These are phyloP conservation scores for Ceratosolen fusciceps DNA, from an alignment of 1,140 invertebrate species.

Conservation along the genomic window DNA sequence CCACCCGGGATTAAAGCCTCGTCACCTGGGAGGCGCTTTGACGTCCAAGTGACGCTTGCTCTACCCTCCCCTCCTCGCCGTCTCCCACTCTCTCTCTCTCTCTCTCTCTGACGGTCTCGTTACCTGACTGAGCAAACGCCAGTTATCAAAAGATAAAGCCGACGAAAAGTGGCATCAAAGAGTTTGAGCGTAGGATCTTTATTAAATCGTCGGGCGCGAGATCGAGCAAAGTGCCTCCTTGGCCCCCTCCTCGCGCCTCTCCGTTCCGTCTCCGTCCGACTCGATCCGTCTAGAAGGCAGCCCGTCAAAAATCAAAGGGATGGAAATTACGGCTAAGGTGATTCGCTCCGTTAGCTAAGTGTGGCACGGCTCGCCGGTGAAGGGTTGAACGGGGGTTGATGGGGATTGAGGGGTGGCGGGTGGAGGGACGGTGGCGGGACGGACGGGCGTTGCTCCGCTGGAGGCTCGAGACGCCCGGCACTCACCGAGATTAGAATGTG, in stretches of 20 bases:
- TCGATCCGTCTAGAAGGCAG: too few species aligned
- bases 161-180: constrained; percentile 55
- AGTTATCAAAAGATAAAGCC: constrained; percentile 51
- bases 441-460: not conserved
- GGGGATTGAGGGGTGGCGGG: too few species aligned
- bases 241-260: constrained; percentile 25
- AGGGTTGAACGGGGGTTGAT: too few species aligned
- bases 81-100: too few species aligned
- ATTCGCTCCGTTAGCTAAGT: not conserved
- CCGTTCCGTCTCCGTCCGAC: constrained; percentile 37
- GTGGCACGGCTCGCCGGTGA: not conserved
- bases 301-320: constrained; percentile 67
- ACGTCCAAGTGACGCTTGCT: not conserved
- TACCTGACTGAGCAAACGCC: too few species aligned
- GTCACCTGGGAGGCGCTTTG: not conserved
- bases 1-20: constrained; percentile 14
- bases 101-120: too few species aligned
- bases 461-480: constrained; percentile 26
- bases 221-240: constrained; percentile 53
- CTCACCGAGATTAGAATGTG: constrained; percentile 45
- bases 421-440: too few species aligned
- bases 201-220: constrained; percentile 57
- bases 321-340: constrained; percentile 60
- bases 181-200: constrained; percentile 51
- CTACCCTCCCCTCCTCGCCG: too few species aligned